Percentiles rank a stretch among this genome's conserved stretches.
phyloP scores from a whole-genome alignment of 1,140 invertebrate genomes.

The Drosophila rhopaloa region DNA sequence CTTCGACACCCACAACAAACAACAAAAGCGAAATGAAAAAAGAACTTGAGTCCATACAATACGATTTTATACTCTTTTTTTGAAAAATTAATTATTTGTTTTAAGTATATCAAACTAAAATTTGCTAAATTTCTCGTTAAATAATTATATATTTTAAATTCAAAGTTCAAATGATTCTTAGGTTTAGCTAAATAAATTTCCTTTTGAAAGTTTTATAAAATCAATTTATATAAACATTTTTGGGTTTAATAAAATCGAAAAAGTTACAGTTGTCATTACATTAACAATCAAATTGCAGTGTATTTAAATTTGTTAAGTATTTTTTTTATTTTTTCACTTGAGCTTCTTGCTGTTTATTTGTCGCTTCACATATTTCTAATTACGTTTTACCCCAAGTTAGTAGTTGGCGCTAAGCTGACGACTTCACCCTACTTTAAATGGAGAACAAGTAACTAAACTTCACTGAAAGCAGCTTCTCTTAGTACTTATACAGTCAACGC shows the following conservation, averaged over 20 bases:
- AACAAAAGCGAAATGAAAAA: constrained; percentile 27
- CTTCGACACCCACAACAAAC: constrained; percentile 69
- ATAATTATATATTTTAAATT: too few species aligned
- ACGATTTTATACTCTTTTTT: background rate
- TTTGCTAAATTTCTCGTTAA: too few species aligned
- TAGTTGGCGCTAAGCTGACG: constrained; percentile 55
- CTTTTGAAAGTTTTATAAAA: too few species aligned
- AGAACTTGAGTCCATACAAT: background rate
- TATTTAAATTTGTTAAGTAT: background rate
- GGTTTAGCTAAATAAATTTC: too few species aligned
- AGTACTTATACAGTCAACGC: constrained; percentile 64
- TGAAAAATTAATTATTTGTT: background rate
- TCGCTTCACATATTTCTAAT: constrained; percentile 62
- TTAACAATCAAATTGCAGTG: background rate
- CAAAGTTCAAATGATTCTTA: too few species aligned
- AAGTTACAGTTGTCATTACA: too few species aligned
- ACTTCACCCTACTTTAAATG: constrained; percentile 22
- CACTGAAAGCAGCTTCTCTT: constrained; percentile 35
- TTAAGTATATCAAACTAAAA: too few species aligned
- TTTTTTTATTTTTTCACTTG: background rate
- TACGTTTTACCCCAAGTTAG: constrained; percentile 33
- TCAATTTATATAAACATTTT: too few species aligned
- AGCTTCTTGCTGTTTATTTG: constrained; percentile 45
- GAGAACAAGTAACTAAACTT: constrained; percentile 16
- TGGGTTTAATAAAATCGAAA: too few species aligned